Percentiles rank a stretch among this genome's conserved stretches.
Conservation (phyloP, 2,113 vertebrate genomes). For the Cavia porcellus region DNA sequence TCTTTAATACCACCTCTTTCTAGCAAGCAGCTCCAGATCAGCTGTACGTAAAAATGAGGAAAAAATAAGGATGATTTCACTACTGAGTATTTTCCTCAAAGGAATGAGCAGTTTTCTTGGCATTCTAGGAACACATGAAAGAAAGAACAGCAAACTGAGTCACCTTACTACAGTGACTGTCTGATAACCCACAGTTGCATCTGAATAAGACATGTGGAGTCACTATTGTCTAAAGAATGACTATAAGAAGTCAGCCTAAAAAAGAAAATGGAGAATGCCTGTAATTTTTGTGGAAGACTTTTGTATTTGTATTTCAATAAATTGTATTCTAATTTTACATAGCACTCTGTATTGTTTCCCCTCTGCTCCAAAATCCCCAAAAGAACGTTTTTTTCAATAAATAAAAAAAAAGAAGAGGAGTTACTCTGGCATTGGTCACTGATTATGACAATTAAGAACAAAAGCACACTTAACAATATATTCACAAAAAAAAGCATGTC, state of each 20-base stretch:
- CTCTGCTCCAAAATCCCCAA: not conserved
- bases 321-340: not conserved
- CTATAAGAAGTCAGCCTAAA: not conserved
- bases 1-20: conserved; percentile 38
- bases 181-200: not conserved
- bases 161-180: not conserved
- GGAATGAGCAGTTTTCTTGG: not conserved
- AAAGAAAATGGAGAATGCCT: not conserved
- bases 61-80: conserved; percentile 15
- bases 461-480: not conserved
- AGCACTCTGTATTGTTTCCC: not conserved
- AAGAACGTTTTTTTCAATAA: not conserved
- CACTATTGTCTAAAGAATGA: not conserved
- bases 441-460: not conserved
- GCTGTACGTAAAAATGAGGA: conserved; percentile 10
- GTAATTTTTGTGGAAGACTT: conserved; percentile 8
- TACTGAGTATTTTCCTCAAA: not conserved
- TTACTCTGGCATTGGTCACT: not conserved
- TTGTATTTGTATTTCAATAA: not conserved
- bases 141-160: not conserved
- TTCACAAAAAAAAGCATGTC: not conserved
- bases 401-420: not conserved
- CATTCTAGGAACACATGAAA: not conserved
- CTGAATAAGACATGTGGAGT: not conserved
- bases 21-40: not conserved